Evolutionary conservation across 2,113 vertebrate genomes (phyloP), one percentile per base, ranked within the genome.

Genomic region (Lethenteron reissneri): DNA sequence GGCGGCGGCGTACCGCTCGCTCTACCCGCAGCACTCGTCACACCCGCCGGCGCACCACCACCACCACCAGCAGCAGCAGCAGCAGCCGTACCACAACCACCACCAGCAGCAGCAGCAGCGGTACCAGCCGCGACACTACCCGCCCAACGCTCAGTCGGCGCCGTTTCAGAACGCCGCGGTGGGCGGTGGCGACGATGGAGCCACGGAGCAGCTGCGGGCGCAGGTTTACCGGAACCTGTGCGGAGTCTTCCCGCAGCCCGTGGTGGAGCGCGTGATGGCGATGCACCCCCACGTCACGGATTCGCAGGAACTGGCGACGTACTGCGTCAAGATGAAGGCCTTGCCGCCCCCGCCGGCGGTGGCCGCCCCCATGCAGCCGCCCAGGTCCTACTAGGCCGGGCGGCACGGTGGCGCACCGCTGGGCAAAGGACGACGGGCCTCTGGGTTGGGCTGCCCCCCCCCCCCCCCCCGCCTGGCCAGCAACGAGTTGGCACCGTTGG

Each of bases 201-300:
- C 11, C 11, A 11, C 9, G 62, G 62, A 68, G 21, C n/a, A 68
- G 21, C n/a, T n/a, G 15, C n/a, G 62, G 62, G 15, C n/a, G 62
- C 91, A 96, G 79, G 94, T 90, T 10, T 99, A 97, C 77, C 88
- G 92, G 76, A 97, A 97, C 80, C 90, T 99, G 76, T 97, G 90
- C 81, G 97, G 97, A 82, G 97, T 99, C 76, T 99, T 99, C 76
- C 94, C 94, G 70, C 85, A 88, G 10, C 85, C 86, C 25, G 80
- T 97, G 17, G 94, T 99, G 72, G 91, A 92, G 78, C 85, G 89
- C 2, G 94, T 97, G 59, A 99, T 99, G 94, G 92, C 96, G 77
- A 96, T 96, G 79, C 95, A 97, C 77, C 94, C 92, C 72, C 92
- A 95, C 78, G 82, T 89, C 79, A 92, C 87, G 71, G 94, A 99